A percentile compares a stretch with the other conserved stretches of the same genome.
phyloP scores from a whole-genome alignment of 2,113 vertebrate genomes.

The Cyprinus carpio region DNA sequence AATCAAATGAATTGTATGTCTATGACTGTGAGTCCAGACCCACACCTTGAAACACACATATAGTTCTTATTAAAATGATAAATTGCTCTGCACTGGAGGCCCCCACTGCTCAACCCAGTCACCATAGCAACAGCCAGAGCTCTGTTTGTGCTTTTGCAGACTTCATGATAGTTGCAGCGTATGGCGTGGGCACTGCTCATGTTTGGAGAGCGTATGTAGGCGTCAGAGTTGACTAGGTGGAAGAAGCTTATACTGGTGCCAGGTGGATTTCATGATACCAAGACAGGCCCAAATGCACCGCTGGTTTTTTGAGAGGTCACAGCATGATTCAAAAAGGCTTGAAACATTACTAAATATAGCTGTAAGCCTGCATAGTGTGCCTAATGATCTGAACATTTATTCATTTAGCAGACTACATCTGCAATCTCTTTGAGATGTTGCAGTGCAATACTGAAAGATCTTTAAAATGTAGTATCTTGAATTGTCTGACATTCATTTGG shows the following conservation, averaged over 20 bases:
- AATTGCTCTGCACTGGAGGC: slow-evolving; percentile 56
- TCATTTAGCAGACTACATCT: neutral
- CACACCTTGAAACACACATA: slow-evolving; percentile 26
- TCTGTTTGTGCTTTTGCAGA: slow-evolving; percentile 38
- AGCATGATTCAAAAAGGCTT: neutral
- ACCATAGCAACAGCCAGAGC: slow-evolving; percentile 65
- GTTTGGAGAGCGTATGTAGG: slow-evolving; percentile 21
- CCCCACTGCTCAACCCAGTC: slow-evolving; percentile 53
- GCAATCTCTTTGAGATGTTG: neutral
- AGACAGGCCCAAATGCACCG: neutral
- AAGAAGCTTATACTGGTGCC: neutral
- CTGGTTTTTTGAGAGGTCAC: neutral
- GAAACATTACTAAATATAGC: neutral
- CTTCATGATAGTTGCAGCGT: slow-evolving; percentile 17
- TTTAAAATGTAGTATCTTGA: neutral
- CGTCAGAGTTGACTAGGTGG: neutral
- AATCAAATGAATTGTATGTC: slow-evolving; percentile 18
- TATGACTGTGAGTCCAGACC: slow-evolving; percentile 24
- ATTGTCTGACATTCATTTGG: neutral
- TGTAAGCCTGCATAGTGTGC: neutral
- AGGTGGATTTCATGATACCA: neutral
- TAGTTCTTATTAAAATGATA: slow-evolving; percentile 63
- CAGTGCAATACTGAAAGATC: neutral
- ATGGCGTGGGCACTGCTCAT: slow-evolving; percentile 9
- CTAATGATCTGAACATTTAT: neutral